Evolutionary conservation across 1,140 invertebrate genomes (phyloP).

Genomic region (Onthophagus taurus): DNA sequence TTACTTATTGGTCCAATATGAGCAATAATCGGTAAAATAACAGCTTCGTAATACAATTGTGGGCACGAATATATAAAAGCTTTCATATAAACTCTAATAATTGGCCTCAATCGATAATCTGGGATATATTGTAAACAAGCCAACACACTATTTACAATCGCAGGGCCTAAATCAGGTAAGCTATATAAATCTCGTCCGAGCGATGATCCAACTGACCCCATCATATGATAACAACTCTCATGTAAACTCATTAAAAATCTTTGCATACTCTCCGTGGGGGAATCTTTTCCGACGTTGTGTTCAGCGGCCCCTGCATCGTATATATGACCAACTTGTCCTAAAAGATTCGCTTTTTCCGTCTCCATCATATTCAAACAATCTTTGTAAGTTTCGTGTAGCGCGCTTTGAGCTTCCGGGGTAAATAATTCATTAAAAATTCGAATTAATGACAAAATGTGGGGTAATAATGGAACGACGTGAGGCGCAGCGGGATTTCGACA

Average conservation of each 20-base stretch:
- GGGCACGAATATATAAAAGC: constrained; percentile 80
- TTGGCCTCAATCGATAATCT: constrained; percentile 72
- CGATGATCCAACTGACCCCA: constrained; percentile 66
- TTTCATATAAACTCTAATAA: constrained; percentile 76
- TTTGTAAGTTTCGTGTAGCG: constrained; percentile 57
- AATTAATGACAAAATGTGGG: constrained; percentile 63
- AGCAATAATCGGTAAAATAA: constrained; percentile 66
- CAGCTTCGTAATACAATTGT: constrained; percentile 60
- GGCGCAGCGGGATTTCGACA: constrained; percentile 76
- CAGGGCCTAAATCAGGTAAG: constrained; percentile 50
- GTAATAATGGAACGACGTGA: constrained; percentile 69
- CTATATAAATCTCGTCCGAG: constrained; percentile 76
- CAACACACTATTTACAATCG: constrained; percentile 54
- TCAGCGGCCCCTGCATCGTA: constrained; percentile 38
- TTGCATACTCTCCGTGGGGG: constrained; percentile 70
- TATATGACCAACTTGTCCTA: constrained; percentile 45
- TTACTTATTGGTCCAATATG: constrained; percentile 68
- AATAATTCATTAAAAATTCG: constrained; percentile 74
- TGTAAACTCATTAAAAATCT: constrained; percentile 60
- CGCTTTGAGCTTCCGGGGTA: constrained; percentile 51
- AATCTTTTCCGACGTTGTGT: constrained; percentile 39
- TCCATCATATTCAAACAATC: constrained; percentile 61
- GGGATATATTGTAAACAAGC: constrained; percentile 66
- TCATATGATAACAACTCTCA: constrained; percentile 67
- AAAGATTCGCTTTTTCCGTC: constrained; percentile 54